These are phyloP conservation scores for Creontiades dilutus DNA, from an alignment of 2,888 invertebrate species.

Conservation along the genomic window DNA sequence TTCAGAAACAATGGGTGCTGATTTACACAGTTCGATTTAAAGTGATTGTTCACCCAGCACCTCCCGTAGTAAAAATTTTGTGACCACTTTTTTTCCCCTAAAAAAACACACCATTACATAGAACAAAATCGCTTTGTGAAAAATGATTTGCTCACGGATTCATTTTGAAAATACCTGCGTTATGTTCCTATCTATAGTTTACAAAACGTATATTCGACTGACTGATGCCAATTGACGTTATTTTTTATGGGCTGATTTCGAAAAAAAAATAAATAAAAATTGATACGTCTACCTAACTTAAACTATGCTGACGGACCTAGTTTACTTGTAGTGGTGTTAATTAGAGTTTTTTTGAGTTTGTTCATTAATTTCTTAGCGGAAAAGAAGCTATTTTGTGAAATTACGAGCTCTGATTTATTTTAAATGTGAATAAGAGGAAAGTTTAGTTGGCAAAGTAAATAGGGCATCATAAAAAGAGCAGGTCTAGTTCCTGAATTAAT, in stretches of 20 bases:
- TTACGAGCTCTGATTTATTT: background rate
- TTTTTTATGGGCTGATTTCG: background rate
- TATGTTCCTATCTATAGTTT: constrained; percentile 12
- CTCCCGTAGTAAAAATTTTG: no score
- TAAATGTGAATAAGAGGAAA: background rate
- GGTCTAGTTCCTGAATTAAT: constrained; percentile 65
- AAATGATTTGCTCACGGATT: constrained; percentile 2
- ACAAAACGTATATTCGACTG: background rate
- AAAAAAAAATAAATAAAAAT: no score
- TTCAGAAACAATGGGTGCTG: no score
- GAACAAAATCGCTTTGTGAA: background rate
- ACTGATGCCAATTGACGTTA: constrained; percentile 30
- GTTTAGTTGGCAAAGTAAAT: constrained; percentile 20
- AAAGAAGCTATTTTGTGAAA: background rate
- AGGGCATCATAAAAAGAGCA: constrained; percentile 65
- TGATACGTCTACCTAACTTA: background rate
- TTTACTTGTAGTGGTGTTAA: constrained; percentile 10
- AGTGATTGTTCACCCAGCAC: no score
- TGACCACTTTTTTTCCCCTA: no score
- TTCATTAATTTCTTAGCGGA: background rate
- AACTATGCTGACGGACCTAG: constrained; percentile 37
- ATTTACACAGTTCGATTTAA: no score
- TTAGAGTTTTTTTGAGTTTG: constrained; percentile 21
- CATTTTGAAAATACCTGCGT: background rate
- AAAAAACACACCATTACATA: no score